A percentile compares a stretch with the other conserved stretches of the same genome.
Evolutionary conservation across 2,113 vertebrate genomes (phyloP).

Genomic region (Tupaia chinensis): DNA sequence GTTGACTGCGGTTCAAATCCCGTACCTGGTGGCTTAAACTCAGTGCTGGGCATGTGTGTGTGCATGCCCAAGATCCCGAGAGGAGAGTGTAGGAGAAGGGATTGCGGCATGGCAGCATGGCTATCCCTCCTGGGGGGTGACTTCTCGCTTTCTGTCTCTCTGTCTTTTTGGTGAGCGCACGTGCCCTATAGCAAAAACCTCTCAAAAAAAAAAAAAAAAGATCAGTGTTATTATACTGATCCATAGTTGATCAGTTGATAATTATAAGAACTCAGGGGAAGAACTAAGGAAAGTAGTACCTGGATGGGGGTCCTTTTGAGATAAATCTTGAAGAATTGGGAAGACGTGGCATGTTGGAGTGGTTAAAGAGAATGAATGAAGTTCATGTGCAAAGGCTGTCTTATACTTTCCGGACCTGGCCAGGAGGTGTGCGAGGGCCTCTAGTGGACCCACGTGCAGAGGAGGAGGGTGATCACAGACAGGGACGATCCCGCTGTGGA

Average conservation of each 20-base stretch:
- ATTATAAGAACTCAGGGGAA: not conserved
- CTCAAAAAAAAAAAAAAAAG: too few relatives aligned
- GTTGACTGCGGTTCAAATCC: too few relatives aligned
- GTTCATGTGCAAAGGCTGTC: not conserved
- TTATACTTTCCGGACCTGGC: not conserved
- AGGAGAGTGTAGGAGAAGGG: too few relatives aligned
- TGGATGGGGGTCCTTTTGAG: not conserved
- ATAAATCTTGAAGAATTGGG: not conserved
- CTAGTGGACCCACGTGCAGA: not conserved
- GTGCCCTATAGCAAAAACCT: too few relatives aligned
- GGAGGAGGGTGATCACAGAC: not conserved
- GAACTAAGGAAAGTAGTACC: not conserved
- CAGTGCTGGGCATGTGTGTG: too few relatives aligned
- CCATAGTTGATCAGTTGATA: not conserved
- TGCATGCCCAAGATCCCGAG: too few relatives aligned
- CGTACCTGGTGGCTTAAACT: too few relatives aligned
- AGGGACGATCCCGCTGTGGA: not conserved
- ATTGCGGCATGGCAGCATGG: too few relatives aligned
- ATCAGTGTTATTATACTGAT: too few relatives aligned
- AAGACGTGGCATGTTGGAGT: not conserved
- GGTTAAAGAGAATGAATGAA: conserved; percentile 16
- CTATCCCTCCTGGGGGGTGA: too few relatives aligned
- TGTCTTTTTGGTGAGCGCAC: too few relatives aligned
- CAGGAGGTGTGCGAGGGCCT: not conserved
- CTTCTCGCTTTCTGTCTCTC: too few relatives aligned